Evolutionary conservation across 2,888 invertebrate genomes (phyloP).

Genomic region (Glaucopsyche alexis): DNA sequence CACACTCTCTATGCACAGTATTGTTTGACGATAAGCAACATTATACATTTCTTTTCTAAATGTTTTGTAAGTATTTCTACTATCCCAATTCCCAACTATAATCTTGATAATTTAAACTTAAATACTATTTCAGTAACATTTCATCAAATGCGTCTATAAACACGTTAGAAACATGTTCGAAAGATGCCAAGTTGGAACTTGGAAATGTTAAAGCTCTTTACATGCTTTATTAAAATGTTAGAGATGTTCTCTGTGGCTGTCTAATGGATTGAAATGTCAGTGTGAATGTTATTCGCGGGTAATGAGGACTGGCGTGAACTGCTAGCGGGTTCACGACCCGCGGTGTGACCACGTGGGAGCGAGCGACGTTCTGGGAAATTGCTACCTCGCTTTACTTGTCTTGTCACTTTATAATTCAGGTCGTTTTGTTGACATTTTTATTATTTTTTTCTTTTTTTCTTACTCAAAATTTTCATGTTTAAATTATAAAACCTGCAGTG

Average conservation of each 20-base stretch:
- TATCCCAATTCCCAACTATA: too few species aligned
- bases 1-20: not conserved
- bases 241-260: not conserved
- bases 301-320: constrained; percentile 17
- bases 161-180: not conserved
- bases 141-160: not conserved
- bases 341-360: constrained; percentile 49
- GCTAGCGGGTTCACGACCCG: constrained; percentile 46
- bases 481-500: too few species aligned
- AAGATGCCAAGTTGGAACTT: not conserved
- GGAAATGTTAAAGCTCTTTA: not conserved
- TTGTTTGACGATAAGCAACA: not conserved
- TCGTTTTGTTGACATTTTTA: constrained; percentile 3
- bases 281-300: constrained; percentile 16
- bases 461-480: too few species aligned
- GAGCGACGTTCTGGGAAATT: constrained; percentile 39
- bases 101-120: not conserved
- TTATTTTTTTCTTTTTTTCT: not conserved
- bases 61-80: too few species aligned
- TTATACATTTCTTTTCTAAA: too few species aligned
- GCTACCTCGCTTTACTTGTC: constrained; percentile 33
- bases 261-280: constrained; percentile 24
- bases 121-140: not conserved
- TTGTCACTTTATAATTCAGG: not conserved
- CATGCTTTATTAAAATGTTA: not conserved